Evolutionary conservation across 1,140 invertebrate species (phyloP).

Genomic region (Drosophila sucinea): DNA sequence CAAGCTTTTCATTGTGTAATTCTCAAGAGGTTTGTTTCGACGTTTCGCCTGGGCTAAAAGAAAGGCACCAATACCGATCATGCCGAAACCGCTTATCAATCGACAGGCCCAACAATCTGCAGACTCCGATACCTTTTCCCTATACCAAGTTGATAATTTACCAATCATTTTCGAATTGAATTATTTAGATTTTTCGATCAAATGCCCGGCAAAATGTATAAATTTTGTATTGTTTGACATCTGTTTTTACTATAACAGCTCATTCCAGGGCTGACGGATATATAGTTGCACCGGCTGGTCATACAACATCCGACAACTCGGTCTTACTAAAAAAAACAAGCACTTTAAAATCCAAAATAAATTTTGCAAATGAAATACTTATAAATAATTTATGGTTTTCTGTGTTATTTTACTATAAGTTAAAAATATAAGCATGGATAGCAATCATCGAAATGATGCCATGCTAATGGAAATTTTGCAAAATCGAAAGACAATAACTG

Average conservation of each 20-base stretch:
- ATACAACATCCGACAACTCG: neutral
- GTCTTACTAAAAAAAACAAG: neutral
- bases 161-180: conserved; percentile 53
- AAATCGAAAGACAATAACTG: conserved; percentile 86
- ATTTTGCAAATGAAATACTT: too few relatives aligned
- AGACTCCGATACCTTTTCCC: conserved; percentile 44
- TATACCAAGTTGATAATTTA: conserved; percentile 56
- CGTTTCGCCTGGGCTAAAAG: conserved; percentile 57
- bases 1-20: conserved; percentile 63
- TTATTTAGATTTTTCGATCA: neutral
- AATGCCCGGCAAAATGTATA: neutral
- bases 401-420: too few relatives aligned
- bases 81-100: conserved; percentile 59
- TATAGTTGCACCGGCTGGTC: neutral
- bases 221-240: neutral
- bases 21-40: conserved; percentile 43
- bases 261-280: neutral
- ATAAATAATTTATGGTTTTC: too few relatives aligned
- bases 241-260: neutral
- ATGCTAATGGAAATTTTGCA: conserved; percentile 75
- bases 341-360: neutral
- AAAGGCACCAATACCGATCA: conserved; percentile 64
- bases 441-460: conserved; percentile 59
- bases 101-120: conserved; percentile 62
- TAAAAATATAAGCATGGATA: conserved; percentile 43